These are phyloP conservation scores for Catajapyx aquilonaris DNA, from an alignment of 1,140 invertebrate genomes.

Conservation along the genomic window DNA sequence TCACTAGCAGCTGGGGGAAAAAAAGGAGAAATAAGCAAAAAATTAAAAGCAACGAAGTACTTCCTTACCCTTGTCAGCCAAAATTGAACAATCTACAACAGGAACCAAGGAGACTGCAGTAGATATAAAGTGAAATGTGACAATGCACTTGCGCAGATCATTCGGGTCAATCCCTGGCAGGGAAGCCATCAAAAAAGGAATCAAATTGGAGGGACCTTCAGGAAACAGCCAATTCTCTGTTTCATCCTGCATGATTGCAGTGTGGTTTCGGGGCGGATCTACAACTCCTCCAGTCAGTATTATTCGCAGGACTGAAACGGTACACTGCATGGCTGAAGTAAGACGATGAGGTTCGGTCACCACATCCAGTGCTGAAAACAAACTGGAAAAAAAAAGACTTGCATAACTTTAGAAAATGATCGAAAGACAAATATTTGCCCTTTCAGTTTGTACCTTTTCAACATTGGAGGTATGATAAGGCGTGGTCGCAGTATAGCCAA, in stretches of 20 bases:
- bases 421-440: too few relatives aligned
- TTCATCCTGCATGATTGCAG: slow-evolving; percentile 15
- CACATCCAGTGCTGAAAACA: slow-evolving; percentile 57
- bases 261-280: slow-evolving; percentile 15
- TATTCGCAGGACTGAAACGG: slow-evolving; percentile 43
- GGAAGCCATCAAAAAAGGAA: slow-evolving; percentile 54
- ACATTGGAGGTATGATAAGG: slow-evolving; percentile 54
- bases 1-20: too few relatives aligned
- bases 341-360: slow-evolving; percentile 71
- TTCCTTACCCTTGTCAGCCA: slow-evolving; percentile 43
- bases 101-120: slow-evolving; percentile 54
- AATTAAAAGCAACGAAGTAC: neutral
- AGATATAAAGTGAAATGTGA: slow-evolving; percentile 55
- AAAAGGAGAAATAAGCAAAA: too few relatives aligned
- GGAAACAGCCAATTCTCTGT: slow-evolving; percentile 41
- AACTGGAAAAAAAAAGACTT: too few relatives aligned
- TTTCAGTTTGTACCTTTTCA: slow-evolving; percentile 44
- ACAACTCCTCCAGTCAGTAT: slow-evolving; percentile 39
- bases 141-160: slow-evolving; percentile 61
- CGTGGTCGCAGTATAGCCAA: slow-evolving; percentile 58
- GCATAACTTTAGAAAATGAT: too few relatives aligned
- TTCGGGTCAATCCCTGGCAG: slow-evolving; percentile 82
- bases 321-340: slow-evolving; percentile 52
- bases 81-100: slow-evolving; percentile 57
- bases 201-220: slow-evolving; percentile 55